Base-by-base conservation (phyloP, 2,113 vertebrate genomes). In the Callorhinus ursinus region DNA sequence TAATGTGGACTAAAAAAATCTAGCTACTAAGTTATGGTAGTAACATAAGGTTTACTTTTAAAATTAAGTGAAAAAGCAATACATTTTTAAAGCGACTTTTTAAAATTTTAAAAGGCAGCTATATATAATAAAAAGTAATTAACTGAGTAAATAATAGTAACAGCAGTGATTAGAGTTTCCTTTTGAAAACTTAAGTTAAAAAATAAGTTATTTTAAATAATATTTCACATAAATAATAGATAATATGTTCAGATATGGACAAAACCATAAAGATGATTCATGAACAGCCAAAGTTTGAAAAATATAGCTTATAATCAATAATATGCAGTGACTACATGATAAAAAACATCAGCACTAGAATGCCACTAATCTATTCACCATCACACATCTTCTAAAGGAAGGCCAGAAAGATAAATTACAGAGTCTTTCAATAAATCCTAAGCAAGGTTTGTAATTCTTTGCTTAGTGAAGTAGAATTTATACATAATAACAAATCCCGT, bases 201-300 rank as follows among this genome's bases (percentile, higher is more conserved):
- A 93, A 79, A 16, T 55, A 71, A 36, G 15, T 31, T 93, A 46
- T 91, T 67, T 93, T 57, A 89, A 96, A 96, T 65, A 92, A 83
- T 83, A n/a, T n/a, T 49, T 33, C 79, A 79, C 71, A 51, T 59
- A 80, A 88, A 67, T 90, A 80, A 61, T 13, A 76, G 0, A 76
- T 6, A 71, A 31, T 26, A 12, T 51, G 26, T 59, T 57, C 63
- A 55, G 3, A 88, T 53, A 59, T 6, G n/a, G 80, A 85, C 46
- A 82, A 88, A 72, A 86, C 67, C 53, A 90, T 49, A 33, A 89
- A 82, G 57, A 24, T 79, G 22, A 65, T 59, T 93, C 81, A 81
- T 2, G 10, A 95, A 83, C 61, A 71, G 74, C 31, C 7, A n/a
- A 74, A 79, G 21, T 81, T 69, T 90, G 72, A 81, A 92, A 91